phyloP scores from a whole-genome alignment of 2,888 invertebrate species.

The Azorinus chamasolen region DNA sequence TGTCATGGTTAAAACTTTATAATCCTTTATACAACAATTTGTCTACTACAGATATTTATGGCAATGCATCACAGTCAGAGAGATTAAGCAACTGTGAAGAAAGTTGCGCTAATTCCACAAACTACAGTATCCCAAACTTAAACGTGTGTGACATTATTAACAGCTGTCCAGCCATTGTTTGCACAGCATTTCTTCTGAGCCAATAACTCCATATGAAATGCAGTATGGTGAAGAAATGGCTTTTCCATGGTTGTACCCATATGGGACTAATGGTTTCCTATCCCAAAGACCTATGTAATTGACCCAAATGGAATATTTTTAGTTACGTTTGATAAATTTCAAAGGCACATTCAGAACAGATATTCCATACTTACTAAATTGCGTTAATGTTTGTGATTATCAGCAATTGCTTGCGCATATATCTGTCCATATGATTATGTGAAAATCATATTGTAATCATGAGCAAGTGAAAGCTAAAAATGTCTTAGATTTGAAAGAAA shows the following conservation, averaged over 20 bases:
- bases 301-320: neutral
- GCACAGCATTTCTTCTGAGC: neutral
- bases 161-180: neutral
- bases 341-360: conserved; percentile 13
- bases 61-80: neutral
- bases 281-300: neutral
- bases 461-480: conserved; percentile 2
- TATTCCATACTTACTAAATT: conserved; percentile 22
- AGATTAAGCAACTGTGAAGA: neutral
- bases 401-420: neutral
- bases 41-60: neutral
- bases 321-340: conserved; percentile 1
- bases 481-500: neutral
- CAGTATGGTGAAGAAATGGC: conserved; percentile 28
- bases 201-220: conserved; percentile 14
- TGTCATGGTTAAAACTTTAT: neutral
- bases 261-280: no score
- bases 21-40: conserved; percentile 2
- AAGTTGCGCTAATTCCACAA: conserved; percentile 2
- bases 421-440: conserved; percentile 6
- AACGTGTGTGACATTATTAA: neutral
- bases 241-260: conserved; percentile 35
- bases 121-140: conserved; percentile 3
- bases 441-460: neutral
- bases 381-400: conserved; percentile 5